These are phyloP conservation scores for Sebastes schlegelii DNA, from an alignment of 2,113 vertebrate genomes.

Conservation along the genomic window DNA sequence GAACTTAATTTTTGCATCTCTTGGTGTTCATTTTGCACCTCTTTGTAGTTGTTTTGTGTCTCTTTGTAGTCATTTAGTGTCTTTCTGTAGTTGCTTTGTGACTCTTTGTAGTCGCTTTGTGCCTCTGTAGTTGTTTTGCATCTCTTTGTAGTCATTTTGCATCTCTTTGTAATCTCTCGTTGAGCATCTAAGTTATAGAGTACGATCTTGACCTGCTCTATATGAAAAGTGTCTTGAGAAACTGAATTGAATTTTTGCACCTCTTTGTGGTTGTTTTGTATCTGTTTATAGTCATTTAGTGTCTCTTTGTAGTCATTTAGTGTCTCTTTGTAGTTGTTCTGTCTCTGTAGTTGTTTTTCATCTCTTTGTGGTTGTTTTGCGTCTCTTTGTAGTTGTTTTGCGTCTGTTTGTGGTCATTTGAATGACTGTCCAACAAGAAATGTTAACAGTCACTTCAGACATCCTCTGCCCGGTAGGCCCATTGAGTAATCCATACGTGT, in stretches of 20 bases:
- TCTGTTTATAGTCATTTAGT: not conserved
- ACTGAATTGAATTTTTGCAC: not conserved
- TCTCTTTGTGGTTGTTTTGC: not conserved
- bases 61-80: too few species aligned
- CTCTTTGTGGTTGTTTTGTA: not conserved
- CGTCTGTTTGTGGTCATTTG: not conserved
- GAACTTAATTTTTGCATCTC: too few species aligned
- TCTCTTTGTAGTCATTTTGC: too few species aligned
- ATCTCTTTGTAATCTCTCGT: too few species aligned
- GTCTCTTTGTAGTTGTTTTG: not conserved
- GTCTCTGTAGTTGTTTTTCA: not conserved
- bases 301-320: not conserved
- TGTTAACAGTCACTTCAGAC: not conserved
- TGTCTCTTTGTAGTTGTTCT: not conserved
- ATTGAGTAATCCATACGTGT: not conserved
- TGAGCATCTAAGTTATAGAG: too few species aligned
- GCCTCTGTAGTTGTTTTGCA: too few species aligned
- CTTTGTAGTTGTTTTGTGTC: too few species aligned
- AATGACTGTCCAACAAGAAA: conserved; percentile 13
- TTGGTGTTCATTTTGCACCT: too few species aligned
- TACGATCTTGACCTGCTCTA: too few species aligned
- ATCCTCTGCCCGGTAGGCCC: not conserved
- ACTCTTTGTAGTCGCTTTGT: too few species aligned
- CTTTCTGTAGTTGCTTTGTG: too few species aligned
- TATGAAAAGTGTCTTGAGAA: too few species aligned